Percentiles rank a stretch among this genome's conserved stretches.
Evolutionary conservation across 2,113 vertebrate genomes (phyloP).

Genomic region (Addax nasomaculatus): DNA sequence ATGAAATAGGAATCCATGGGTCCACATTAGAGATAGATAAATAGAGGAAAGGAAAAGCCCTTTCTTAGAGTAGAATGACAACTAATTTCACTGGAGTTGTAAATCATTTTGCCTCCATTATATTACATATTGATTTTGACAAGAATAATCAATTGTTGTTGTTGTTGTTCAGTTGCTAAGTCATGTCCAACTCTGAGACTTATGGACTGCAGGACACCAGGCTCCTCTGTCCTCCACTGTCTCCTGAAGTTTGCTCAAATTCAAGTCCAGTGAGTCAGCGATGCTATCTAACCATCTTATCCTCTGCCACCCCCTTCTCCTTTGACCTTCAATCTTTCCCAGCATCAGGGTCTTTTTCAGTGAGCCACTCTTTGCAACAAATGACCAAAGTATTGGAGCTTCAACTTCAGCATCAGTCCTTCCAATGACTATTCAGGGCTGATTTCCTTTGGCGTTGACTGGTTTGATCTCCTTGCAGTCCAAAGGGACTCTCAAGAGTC

Average conservation of each 20-base stretch:
- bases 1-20: neutral
- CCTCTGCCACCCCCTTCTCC: neutral
- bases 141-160: neutral
- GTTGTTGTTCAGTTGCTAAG: neutral
- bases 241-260: neutral
- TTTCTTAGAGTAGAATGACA: neutral
- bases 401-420: neutral
- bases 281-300: neutral
- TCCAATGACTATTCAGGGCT: neutral
- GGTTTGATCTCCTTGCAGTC: neutral
- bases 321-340: neutral
- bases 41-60: neutral
- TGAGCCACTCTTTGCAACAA: neutral
- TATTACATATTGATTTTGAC: neutral
- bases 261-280: neutral
- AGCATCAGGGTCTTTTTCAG: neutral
- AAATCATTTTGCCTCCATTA: neutral
- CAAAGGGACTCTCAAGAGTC: neutral
- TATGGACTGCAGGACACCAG: neutral
- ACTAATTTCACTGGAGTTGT: neutral
- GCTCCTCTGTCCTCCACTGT: neutral
- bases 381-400: neutral
- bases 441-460: neutral
- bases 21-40: neutral
- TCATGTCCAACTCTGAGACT: neutral